These are phyloP conservation scores for Acipenser oxyrinchus DNA, from an alignment of 2,797 vertebrate genomes.

Conservation along the genomic window DNA sequence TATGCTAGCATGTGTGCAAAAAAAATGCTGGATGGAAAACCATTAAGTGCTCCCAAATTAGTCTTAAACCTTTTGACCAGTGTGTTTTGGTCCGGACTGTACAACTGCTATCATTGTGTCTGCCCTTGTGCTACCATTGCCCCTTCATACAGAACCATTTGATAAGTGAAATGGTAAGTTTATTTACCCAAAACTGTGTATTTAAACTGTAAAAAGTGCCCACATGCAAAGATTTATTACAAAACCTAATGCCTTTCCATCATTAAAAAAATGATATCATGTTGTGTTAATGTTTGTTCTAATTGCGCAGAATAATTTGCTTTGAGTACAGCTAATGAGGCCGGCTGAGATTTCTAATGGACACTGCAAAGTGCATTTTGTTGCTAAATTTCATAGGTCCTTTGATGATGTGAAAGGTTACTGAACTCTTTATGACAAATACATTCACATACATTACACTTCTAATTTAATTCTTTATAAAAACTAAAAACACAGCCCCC, in stretches of 20 bases:
- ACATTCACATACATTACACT: slow-evolving; percentile 50
- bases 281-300: slow-evolving; percentile 36
- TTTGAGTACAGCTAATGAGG: slow-evolving; percentile 66
- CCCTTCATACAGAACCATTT: too few species aligned
- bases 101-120: too few species aligned
- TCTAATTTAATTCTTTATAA: slow-evolving; percentile 58
- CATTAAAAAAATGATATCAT: slow-evolving; percentile 17
- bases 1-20: too few species aligned
- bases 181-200: too few species aligned
- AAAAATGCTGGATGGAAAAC: too few species aligned
- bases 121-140: too few species aligned
- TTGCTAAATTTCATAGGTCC: slow-evolving; percentile 54
- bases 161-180: too few species aligned
- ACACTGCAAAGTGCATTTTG: slow-evolving; percentile 57
- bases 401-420: slow-evolving; percentile 30
- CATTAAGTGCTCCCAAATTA: too few species aligned
- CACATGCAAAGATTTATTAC: not conserved
- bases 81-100: too few species aligned
- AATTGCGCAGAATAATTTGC: slow-evolving; percentile 49
- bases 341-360: slow-evolving; percentile 66
- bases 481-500: slow-evolving; percentile 38
- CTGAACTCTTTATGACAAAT: slow-evolving; percentile 56
- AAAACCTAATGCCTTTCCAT: slow-evolving; percentile 13
- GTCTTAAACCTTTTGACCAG: too few species aligned
- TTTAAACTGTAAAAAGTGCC: too few species aligned